These are phyloP conservation scores for Hypolimnas misippus DNA, from an alignment of 2,888 invertebrate species.

Conservation along the genomic window DNA sequence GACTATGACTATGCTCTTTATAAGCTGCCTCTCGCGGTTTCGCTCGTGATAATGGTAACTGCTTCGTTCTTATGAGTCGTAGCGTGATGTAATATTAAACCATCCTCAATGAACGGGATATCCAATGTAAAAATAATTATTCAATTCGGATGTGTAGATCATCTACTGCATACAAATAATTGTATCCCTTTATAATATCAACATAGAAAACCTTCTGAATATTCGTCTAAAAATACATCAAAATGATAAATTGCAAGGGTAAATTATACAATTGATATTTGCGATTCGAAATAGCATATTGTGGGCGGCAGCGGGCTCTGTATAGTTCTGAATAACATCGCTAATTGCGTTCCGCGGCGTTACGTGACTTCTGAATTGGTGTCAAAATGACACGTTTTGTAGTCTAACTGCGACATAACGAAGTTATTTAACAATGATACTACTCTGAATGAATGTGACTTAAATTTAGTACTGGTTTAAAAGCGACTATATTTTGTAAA, in stretches of 20 bases:
- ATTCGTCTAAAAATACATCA: background rate
- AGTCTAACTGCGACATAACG: background rate
- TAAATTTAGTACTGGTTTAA: background rate
- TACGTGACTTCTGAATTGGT: slow-evolving; percentile 10
- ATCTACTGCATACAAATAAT: too few species aligned
- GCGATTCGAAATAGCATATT: background rate
- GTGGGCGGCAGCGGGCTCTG: background rate
- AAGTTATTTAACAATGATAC: background rate
- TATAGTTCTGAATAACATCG: slow-evolving; percentile 12
- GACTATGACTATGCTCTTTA: too few species aligned
- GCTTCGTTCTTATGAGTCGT: too few species aligned
- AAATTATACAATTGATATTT: background rate
- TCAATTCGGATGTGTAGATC: too few species aligned
- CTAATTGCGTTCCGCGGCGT: slow-evolving; percentile 24
- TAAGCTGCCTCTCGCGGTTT: too few species aligned
- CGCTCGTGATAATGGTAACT: too few species aligned
- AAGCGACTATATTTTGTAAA: too few species aligned
- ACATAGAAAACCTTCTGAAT: too few species aligned
- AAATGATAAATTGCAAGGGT: background rate
- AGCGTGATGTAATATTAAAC: too few species aligned
- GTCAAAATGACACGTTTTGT: background rate
- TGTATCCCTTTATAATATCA: too few species aligned
- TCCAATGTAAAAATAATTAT: too few species aligned
- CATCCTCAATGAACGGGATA: too few species aligned
- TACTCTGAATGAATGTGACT: background rate